A percentile compares a stretch with the other conserved stretches of the same genome.
Conservation (phyloP, 2,888 invertebrate genomes). For the Luperina nickerlii region DNA sequence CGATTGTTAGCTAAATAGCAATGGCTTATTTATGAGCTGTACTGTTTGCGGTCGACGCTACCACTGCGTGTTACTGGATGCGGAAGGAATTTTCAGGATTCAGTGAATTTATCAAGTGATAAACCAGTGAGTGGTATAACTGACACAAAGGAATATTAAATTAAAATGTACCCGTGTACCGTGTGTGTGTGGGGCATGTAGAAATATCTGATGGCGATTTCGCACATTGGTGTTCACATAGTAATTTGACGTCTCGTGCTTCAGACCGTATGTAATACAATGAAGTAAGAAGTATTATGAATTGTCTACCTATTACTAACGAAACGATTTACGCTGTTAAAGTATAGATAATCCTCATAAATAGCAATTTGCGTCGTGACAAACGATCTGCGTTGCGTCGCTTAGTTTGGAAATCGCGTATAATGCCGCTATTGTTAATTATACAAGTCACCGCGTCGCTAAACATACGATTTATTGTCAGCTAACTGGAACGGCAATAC, state of each 20-base stretch:
- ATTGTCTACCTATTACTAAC: conserved; percentile 63
- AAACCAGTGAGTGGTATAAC: conserved; percentile 55
- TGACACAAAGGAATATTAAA: conserved; percentile 53
- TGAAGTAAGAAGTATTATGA: conserved; percentile 59
- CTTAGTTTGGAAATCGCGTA: conserved; percentile 89
- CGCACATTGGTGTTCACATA: conserved; percentile 18
- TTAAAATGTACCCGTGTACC: conserved; percentile 20
- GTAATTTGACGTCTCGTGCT: conserved; percentile 6
- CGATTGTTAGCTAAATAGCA: conserved; percentile 88
- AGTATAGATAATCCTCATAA: conserved; percentile 87
- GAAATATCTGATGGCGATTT: conserved; percentile 13
- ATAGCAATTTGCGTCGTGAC: conserved; percentile 88
- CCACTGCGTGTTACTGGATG: conserved; percentile 72
- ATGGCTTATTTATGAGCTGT: conserved; percentile 85
- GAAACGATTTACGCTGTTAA: conserved; percentile 76
- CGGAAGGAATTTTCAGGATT: conserved; percentile 70
- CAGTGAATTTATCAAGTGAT: conserved; percentile 61
- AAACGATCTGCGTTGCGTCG: conserved; percentile 84
- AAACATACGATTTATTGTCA: conserved; percentile 89
- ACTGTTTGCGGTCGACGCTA: conserved; percentile 74
- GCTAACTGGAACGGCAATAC: conserved; percentile 85
- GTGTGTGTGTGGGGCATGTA: not conserved
- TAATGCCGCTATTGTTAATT: conserved; percentile 89
- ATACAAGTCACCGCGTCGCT: conserved; percentile 88
- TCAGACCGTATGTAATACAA: conserved; percentile 27